phyloP scores from a whole-genome alignment of 2,113 vertebrate species.

The Tamias sibiricus region DNA sequence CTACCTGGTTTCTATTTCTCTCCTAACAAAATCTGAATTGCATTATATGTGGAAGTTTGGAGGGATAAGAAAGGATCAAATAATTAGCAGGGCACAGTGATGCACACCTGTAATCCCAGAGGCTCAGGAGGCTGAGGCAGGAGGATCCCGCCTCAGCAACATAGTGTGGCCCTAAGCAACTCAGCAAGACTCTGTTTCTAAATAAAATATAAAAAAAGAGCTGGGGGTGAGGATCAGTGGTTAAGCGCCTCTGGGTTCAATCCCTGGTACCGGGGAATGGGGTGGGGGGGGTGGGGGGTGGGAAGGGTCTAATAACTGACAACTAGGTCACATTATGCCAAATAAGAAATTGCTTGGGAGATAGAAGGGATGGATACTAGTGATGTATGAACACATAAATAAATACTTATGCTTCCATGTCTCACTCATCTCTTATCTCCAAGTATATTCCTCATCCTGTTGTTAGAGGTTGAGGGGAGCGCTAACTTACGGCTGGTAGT shows the following conservation, averaged over 20 bases:
- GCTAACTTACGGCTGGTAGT: neutral
- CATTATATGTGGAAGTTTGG: neutral
- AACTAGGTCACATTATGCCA: neutral
- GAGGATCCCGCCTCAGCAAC: too few species aligned
- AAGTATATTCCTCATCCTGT: neutral
- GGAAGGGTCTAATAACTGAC: neutral
- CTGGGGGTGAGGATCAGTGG: too few species aligned
- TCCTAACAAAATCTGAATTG: neutral
- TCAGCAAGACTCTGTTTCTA: too few species aligned
- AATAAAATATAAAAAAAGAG: too few species aligned
- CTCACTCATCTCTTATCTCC: slow-evolving; percentile 5
- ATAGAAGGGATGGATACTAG: neutral
- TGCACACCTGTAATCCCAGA: too few species aligned
- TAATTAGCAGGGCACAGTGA: too few species aligned
- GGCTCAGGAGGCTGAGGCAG: too few species aligned
- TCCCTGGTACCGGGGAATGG: too few species aligned
- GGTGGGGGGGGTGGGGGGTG: too few species aligned
- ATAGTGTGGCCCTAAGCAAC: too few species aligned
- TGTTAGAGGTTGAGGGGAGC: neutral
- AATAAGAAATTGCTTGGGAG: neutral
- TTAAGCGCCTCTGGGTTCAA: too few species aligned
- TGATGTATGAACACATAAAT: neutral
- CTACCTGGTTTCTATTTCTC: neutral
- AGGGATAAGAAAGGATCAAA: neutral
- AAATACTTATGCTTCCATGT: neutral